These are phyloP conservation scores for Percina caprodes DNA, from an alignment of 2,113 vertebrate species.

Conservation along the genomic window DNA sequence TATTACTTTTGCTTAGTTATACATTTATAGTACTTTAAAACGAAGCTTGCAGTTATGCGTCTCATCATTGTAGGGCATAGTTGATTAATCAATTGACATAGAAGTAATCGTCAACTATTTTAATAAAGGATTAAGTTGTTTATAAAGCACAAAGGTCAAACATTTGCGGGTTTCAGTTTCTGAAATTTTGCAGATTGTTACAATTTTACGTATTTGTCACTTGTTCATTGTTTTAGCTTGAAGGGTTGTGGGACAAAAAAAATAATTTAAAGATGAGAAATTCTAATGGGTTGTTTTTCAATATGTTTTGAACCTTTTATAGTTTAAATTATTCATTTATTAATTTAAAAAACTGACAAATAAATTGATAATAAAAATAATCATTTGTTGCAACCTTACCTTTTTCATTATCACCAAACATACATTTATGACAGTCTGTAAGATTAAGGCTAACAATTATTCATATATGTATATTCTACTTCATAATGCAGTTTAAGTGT, in stretches of 20 bases:
- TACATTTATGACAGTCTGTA: conserved; percentile 25
- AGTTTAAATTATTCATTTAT: background rate
- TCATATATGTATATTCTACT: conserved; percentile 17
- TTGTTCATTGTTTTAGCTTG: background rate
- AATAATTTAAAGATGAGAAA: background rate
- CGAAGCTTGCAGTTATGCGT: background rate
- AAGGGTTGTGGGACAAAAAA: background rate
- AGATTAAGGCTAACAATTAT: background rate
- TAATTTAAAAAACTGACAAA: background rate
- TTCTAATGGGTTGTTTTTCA: background rate
- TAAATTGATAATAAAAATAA: background rate
- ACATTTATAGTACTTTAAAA: background rate
- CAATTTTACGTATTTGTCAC: background rate
- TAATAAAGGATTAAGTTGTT: background rate
- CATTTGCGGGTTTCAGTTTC: background rate
- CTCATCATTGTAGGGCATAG: background rate
- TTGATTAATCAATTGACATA: background rate
- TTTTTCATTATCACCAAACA: background rate
- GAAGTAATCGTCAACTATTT: background rate
- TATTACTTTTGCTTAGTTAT: background rate
- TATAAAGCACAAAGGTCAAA: background rate
- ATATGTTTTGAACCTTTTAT: background rate
- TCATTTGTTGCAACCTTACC: background rate
- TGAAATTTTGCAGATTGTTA: background rate
- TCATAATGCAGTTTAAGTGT: conserved; percentile 39